Conservation (phyloP, 2,113 vertebrate genomes). For the Protobothrops flavoviridis region DNA sequence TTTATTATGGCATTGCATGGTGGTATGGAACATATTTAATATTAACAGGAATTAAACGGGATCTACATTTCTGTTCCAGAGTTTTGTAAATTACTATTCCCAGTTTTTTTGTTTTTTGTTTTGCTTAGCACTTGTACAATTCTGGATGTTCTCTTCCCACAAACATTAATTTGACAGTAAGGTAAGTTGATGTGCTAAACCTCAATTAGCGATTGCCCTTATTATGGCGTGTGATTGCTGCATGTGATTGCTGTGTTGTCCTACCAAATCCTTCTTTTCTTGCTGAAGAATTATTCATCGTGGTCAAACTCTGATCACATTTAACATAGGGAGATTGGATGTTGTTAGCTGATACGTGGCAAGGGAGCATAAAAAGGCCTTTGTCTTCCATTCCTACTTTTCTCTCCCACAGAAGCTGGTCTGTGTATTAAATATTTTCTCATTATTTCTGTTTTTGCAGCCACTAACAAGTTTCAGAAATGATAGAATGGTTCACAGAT, state of each 20-base stretch:
- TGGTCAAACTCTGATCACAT: constrained; percentile 54
- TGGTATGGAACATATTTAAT: neutral
- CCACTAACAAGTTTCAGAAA: constrained; percentile 68
- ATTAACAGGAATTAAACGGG: neutral
- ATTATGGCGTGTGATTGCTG: too few relatives aligned
- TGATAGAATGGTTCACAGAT: constrained; percentile 54
- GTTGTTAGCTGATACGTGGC: constrained; percentile 60
- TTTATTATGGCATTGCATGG: neutral
- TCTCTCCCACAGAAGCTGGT: constrained; percentile 41
- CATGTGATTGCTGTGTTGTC: neutral
- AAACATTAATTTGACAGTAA: neutral
- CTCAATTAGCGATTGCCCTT: neutral
- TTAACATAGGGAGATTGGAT: constrained; percentile 47
- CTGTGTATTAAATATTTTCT: constrained; percentile 68
- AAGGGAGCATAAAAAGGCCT: constrained; percentile 58
- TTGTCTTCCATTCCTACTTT: constrained; percentile 27
- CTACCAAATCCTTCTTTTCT: neutral
- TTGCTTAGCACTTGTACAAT: neutral
- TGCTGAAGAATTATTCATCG: neutral
- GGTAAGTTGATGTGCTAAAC: neutral
- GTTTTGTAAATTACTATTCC: neutral
- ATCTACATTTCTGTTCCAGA: neutral
- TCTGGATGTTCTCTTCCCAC: neutral
- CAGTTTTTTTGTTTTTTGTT: neutral
- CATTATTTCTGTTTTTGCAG: constrained; percentile 65